These are phyloP conservation scores for Palythoa caribaeorum DNA, from an alignment of 92 coral and sea anemone genomes.

Conservation along the genomic window DNA sequence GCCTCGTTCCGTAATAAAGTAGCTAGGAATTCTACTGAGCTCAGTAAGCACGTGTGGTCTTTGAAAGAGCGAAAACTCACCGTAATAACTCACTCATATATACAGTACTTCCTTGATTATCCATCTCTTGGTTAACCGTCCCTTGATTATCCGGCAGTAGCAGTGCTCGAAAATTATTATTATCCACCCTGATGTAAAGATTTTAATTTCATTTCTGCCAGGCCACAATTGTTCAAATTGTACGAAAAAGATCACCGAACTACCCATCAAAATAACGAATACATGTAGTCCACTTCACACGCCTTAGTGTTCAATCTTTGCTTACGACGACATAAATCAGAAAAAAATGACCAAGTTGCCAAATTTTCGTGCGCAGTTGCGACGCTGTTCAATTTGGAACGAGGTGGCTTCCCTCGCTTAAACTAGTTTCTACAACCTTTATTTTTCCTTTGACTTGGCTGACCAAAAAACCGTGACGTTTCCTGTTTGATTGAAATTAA, in stretches of 20 bases:
- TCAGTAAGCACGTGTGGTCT: too few species aligned
- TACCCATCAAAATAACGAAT: conserved; percentile 11
- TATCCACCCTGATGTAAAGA: conserved; percentile 11
- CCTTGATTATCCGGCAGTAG: conserved; percentile 12
- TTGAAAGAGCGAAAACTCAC: too few species aligned
- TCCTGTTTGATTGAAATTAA: conserved; percentile 8
- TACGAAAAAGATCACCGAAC: conserved; percentile 3
- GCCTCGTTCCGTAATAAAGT: too few species aligned
- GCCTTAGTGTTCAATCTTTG: conserved; percentile 5
- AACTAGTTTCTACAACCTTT: conserved; percentile 5
- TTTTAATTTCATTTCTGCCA: conserved; percentile 9
- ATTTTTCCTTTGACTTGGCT: conserved; percentile 15
- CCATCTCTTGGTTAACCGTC: conserved; percentile 4
- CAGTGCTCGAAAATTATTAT: conserved; percentile 12
- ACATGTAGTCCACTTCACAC: conserved; percentile 7
- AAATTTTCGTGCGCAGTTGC: conserved; percentile 16
- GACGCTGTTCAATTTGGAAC: conserved; percentile 14
- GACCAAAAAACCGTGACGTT: conserved; percentile 7
- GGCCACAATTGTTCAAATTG: conserved; percentile 9
- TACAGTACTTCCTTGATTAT: conserved; percentile 4
- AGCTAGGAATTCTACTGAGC: too few species aligned
- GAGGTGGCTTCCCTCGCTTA: conserved; percentile 7
- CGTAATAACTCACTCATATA: too few species aligned
- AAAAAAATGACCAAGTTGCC: conserved; percentile 9
- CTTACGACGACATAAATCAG: conserved; percentile 16